Base-by-base conservation (phyloP, 2,113 vertebrate genomes). In the Neotoma lepida region DNA sequence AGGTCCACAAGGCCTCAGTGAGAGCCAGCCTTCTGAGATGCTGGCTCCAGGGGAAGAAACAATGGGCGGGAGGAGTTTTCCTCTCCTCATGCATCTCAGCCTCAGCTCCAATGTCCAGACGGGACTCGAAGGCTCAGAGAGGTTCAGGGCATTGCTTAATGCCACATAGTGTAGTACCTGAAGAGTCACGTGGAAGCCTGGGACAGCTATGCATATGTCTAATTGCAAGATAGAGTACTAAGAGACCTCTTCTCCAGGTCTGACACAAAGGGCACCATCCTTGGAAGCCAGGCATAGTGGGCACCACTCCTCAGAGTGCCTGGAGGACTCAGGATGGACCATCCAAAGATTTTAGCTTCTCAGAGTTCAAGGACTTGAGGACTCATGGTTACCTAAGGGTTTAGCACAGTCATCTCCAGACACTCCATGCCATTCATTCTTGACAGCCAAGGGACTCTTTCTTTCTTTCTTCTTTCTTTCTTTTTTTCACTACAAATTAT, bases 381-480 rank as follows among this genome's bases (percentile, higher is more conserved):
- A 22, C 17, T 20, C 46, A 1, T 0, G 0, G 26, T 2, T 12
- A 6, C 30, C 15, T 49, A 33, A 70, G 64, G 0, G 0, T 35
- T 22, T 54, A 56, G n/a, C 66, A 4, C 3, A 1, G 2, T 24
- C 49, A 13, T 81, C 46, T 35, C 30, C 54, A 64, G 80, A 61
- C 2, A 56, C 87, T 94, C 84, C 26, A 15, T 35, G 12, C 5
- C 28, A 3, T 2, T 18, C 10, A 58, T 49, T 15, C 66, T 73
- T 4, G 6, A 33, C 39, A 56, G 30, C 8, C 58, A 61, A 15
- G 44, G 35, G 46, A 28, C n/a, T 91, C 39, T 41, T 39, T 10
- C 33, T 49, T 68, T 74, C 51, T 10, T 73, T 74, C 13, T 56
- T 20, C 7, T 6, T 58, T 51, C 13, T 12, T 51, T 22, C 6